Evolutionary conservation across 2,113 vertebrate species (phyloP), one percentile per base, ranked within the genome.

Genomic region (Emydocephalus ijimae): DNA sequence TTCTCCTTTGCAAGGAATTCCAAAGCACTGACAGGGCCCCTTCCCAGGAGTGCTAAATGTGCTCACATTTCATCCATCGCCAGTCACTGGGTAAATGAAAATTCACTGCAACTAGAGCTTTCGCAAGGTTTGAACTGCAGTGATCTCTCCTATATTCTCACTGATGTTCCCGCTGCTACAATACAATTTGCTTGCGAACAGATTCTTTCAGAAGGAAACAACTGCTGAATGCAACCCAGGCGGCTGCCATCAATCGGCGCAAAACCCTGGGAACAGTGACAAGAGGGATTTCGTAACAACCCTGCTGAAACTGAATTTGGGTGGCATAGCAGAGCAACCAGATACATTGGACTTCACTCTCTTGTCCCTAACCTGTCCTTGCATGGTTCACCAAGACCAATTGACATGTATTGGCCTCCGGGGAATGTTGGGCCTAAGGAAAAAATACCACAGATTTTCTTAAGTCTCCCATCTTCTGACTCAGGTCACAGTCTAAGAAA

Each of bases 21-120:
- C 94, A 93, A 95, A 95, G 85, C 89, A 92, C 85, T 93, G 93
- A 91, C 91, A 96, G 92, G 81, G 74, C 34, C 59, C 93, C 90
- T 57, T 91, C 81, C 12, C 90, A 91, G 92, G 26, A 50, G 92
- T 93, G 48, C 69, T 56, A 89, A 92, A 93, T 61, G 3, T 5
- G 43, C 86, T 87, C 85, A 81, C 14, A 89, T 95, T 96, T 95
- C 26, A 52, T 94, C 86, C 91, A 91, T 18, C 89, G 88, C 21
- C 39, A 45, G 24, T 69, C 61, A 45, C 94, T 92, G 93, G 86
- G 52, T 56, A 87, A 95, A 93, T 94, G 69, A 93, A 90, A 90
- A 92, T 89, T 61, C 87, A 89, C 89, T 69, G 88, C 81, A 90
- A 55, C 23, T 23, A 48, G 57, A 81, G 93, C 87, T 91, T 81